Conservation (phyloP, 2,113 vertebrate genomes). For the Lates calcarifer region DNA sequence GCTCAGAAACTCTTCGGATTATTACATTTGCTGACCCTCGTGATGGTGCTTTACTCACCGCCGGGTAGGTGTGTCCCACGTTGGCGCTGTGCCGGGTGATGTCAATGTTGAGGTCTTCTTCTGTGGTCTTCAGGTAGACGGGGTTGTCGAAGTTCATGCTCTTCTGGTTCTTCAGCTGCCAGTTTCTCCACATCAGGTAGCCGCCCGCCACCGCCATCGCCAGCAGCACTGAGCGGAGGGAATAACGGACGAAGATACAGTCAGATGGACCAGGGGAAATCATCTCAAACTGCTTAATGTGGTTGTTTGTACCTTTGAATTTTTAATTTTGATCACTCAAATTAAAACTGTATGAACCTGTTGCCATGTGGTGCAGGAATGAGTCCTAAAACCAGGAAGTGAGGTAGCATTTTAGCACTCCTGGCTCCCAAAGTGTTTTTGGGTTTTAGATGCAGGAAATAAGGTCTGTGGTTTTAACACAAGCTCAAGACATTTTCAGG, state of each 20-base stretch:
- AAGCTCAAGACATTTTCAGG: too few relatives aligned
- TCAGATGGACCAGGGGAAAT: too few relatives aligned
- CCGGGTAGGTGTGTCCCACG: conserved; percentile 97
- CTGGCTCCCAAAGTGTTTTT: too few relatives aligned
- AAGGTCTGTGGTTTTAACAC: too few relatives aligned
- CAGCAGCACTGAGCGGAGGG: conserved; percentile 86
- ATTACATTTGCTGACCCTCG: background rate
- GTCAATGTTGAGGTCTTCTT: conserved; percentile 96
- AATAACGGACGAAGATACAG: background rate
- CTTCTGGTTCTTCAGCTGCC: conserved; percentile 98
- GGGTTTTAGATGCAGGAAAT: too few relatives aligned
- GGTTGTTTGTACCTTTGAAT: too few relatives aligned
- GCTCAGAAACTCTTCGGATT: background rate
- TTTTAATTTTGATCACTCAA: too few relatives aligned
- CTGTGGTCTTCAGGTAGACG: conserved; percentile 97
- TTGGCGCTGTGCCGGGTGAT: conserved; percentile 91
- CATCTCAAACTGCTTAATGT: too few relatives aligned
- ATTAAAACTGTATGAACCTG: too few relatives aligned
- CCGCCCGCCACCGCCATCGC: conserved; percentile 87
- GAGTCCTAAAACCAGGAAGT: too few relatives aligned
- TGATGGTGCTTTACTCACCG: conserved; percentile 86
- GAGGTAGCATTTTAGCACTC: too few relatives aligned
- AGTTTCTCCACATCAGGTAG: conserved; percentile 97
- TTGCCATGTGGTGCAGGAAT: too few relatives aligned
- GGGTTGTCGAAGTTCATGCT: conserved; percentile 99